A percentile compares a stretch with the other conserved stretches of the same genome.
phyloP scores from a whole-genome alignment of 2,888 invertebrate species.

The Gymnosoma rotundatum region DNA sequence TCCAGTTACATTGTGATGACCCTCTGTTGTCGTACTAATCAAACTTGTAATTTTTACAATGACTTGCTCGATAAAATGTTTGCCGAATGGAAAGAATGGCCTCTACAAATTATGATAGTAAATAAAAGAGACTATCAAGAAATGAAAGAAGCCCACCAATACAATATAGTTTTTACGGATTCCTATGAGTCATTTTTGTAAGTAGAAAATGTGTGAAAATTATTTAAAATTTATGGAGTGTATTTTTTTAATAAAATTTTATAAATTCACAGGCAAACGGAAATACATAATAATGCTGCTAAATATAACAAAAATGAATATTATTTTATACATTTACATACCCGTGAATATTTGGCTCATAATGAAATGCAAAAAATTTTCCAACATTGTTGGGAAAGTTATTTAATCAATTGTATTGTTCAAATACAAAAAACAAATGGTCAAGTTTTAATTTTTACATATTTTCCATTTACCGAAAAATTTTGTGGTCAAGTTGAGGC shows the following conservation, averaged over 20 bases:
- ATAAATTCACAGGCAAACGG: constrained; percentile 8
- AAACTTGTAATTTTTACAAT: constrained; percentile 75
- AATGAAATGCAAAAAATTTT: constrained; percentile 51
- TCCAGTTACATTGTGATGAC: constrained; percentile 75
- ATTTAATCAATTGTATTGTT: constrained; percentile 70
- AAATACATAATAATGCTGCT: constrained; percentile 30
- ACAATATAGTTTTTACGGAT: constrained; percentile 67
- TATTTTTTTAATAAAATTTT: not conserved
- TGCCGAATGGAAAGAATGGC: constrained; percentile 71
- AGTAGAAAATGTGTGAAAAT: constrained; percentile 18
- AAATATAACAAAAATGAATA: constrained; percentile 67
- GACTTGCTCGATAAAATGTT: constrained; percentile 74
- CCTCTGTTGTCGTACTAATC: constrained; percentile 72
- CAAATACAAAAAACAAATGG: constrained; percentile 47
- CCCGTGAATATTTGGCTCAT: constrained; percentile 15
- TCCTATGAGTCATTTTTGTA: constrained; percentile 70
- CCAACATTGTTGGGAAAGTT: constrained; percentile 67
- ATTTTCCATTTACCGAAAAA: constrained; percentile 62
- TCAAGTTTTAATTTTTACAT: constrained; percentile 57
- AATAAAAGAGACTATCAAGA: constrained; percentile 4
- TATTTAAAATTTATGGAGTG: not conserved
- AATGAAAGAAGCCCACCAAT: constrained; percentile 36
- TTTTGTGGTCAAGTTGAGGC: constrained; percentile 41
- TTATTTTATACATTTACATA: constrained; percentile 64
- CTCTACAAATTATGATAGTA: constrained; percentile 74